A percentile compares a stretch with the other conserved stretches of the same genome.
phyloP scores from a whole-genome alignment of 2,888 invertebrate genomes.

The Caprella mutica region DNA sequence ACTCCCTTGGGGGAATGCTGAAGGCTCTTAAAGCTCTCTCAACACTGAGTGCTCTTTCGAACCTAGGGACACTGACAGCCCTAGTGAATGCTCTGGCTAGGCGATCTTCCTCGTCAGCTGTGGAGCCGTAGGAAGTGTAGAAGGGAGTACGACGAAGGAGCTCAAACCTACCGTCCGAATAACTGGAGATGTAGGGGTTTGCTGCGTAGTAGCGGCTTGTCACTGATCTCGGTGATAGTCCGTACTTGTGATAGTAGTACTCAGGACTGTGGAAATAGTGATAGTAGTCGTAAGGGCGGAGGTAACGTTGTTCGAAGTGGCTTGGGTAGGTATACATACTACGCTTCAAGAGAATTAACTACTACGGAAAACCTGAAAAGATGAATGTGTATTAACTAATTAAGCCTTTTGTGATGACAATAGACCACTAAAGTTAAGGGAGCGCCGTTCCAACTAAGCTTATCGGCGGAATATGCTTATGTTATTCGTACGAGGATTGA shows the following conservation, averaged over 20 bases:
- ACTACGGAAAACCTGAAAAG: too few species aligned
- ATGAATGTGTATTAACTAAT: too few species aligned
- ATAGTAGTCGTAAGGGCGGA: conserved; percentile 9
- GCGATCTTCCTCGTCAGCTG: conserved; percentile 13
- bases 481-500: too few species aligned
- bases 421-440: too few species aligned
- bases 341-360: too few species aligned
- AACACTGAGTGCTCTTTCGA: background rate
- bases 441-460: too few species aligned
- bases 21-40: background rate
- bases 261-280: conserved; percentile 2
- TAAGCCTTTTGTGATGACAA: too few species aligned
- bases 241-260: background rate
- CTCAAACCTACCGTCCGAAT: conserved; percentile 13
- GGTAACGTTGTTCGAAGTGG: conserved; percentile 8
- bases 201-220: conserved; percentile 4
- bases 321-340: conserved; percentile 10
- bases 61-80: conserved; percentile 6
- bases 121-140: conserved; percentile 15
- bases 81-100: conserved; percentile 12
- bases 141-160: conserved; percentile 12
- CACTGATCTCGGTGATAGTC: background rate
- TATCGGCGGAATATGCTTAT: too few species aligned
- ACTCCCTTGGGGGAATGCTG: background rate
- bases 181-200: conserved; percentile 10